Percentiles rank a stretch among this genome's conserved stretches.
Evolutionary conservation across 35 echinoderm and acorn worm species (phyloP).

Genomic region (Diadema setosum): DNA sequence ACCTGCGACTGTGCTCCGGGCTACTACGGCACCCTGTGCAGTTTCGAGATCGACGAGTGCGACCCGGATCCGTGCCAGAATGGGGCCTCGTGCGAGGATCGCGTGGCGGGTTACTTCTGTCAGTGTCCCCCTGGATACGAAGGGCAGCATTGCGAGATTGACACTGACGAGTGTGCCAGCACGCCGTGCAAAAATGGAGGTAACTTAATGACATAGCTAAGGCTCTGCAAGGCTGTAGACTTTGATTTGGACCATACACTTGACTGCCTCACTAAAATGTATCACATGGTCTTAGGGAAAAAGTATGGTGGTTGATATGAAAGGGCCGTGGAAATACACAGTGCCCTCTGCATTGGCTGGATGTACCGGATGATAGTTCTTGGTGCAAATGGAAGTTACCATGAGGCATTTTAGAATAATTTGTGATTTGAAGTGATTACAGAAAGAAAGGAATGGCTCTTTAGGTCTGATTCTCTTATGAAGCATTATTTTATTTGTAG

Average conservation of each 20-base stretch:
- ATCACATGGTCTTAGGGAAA: neutral
- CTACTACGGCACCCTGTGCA: slow-evolving; percentile 1
- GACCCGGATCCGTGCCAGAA: slow-evolving; percentile 22
- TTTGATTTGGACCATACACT: neutral
- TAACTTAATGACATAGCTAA: no score
- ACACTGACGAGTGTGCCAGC: slow-evolving; percentile 43
- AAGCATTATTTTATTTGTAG: no score
- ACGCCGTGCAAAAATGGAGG: slow-evolving; percentile 34
- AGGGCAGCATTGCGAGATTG: neutral
- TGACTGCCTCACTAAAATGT: neutral
- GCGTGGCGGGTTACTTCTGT: neutral
- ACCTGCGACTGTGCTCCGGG: slow-evolving; percentile 34
- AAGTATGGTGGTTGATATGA: neutral
- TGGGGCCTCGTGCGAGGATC: slow-evolving; percentile 22
- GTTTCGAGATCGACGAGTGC: slow-evolving; percentile 41
- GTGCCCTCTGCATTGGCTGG: no score
- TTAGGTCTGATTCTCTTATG: no score
- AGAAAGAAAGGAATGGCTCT: no score
- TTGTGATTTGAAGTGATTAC: no score
- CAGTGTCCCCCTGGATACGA: slow-evolving; percentile 5
- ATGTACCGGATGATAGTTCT: no score
- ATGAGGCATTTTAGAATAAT: no score
- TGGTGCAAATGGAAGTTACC: no score
- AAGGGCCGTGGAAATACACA: no score
- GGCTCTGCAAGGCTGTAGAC: no score